These are phyloP conservation scores for Thereuonema tuberculata DNA, from an alignment of 1,140 invertebrate genomes.

Conservation along the genomic window DNA sequence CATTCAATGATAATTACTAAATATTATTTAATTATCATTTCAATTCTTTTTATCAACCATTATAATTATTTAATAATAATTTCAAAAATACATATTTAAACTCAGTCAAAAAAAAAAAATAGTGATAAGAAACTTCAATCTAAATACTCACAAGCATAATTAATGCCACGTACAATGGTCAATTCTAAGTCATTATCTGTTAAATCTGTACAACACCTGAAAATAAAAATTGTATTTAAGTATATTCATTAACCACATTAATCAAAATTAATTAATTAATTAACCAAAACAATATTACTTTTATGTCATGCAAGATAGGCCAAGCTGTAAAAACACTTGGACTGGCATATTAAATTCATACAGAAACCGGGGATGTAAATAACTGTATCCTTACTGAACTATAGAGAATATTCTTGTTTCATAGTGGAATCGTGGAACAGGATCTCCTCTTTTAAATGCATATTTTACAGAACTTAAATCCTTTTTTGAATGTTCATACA, in stretches of 20 bases:
- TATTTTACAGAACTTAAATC: constrained; percentile 76
- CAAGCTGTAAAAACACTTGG: neutral
- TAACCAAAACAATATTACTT: too few relatives aligned
- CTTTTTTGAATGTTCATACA: constrained; percentile 66
- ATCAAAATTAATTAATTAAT: too few relatives aligned
- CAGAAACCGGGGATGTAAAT: constrained; percentile 13
- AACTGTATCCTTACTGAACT: constrained; percentile 50
- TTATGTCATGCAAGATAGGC: too few relatives aligned
- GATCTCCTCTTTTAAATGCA: constrained; percentile 42
- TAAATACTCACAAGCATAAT: constrained; percentile 47
- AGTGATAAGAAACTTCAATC: too few relatives aligned
- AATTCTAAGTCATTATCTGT: constrained; percentile 82
- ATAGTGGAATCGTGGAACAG: constrained; percentile 79
- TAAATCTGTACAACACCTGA: constrained; percentile 73
- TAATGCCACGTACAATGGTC: constrained; percentile 68
- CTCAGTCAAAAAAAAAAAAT: neutral
- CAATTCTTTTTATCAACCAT: too few relatives aligned
- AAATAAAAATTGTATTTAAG: too few relatives aligned
- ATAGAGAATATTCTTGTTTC: constrained; percentile 77
- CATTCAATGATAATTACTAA: too few relatives aligned
- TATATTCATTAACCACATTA: too few relatives aligned
- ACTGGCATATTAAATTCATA: neutral
- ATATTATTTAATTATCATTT: too few relatives aligned
- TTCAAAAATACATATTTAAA: neutral
- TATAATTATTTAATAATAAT: too few relatives aligned